A percentile compares a stretch with the other conserved stretches of the same genome.
Conservation (phyloP, 2,797 vertebrate species). For the Mormyrus hasselquistii region DNA sequence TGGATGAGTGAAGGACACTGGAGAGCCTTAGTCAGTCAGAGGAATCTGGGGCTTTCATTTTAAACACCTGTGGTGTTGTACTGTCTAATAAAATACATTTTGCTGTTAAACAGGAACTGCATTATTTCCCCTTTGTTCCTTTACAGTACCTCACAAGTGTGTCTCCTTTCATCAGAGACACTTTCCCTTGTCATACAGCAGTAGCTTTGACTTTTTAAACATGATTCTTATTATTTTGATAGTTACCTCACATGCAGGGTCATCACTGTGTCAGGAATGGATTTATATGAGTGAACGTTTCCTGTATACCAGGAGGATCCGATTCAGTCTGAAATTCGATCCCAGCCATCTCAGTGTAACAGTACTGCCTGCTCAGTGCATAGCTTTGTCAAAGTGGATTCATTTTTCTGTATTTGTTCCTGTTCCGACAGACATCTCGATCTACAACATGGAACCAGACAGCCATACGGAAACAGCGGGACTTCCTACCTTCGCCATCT, state of each 20-base stretch:
- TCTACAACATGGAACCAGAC: not conserved
- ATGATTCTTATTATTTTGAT: not conserved
- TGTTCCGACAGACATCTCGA: not conserved
- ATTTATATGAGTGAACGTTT: not conserved
- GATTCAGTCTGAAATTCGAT: not conserved
- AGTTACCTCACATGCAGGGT: not conserved
- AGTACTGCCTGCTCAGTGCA: not conserved
- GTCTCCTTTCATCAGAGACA: not conserved
- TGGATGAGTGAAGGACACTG: not conserved
- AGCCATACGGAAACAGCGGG: not conserved
- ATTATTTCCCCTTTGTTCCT: not conserved
- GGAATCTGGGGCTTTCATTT: not conserved
- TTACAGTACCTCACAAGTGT: not conserved
- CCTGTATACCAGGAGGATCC: not conserved
- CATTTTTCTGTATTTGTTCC: not conserved
- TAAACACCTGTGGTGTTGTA: not conserved
- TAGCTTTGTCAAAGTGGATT: not conserved
- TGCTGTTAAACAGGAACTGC: not conserved
- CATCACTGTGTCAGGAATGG: not conserved
- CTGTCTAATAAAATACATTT: not conserved
- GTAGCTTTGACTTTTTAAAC: not conserved
- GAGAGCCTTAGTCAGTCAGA: not conserved
- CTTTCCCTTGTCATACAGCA: not conserved
- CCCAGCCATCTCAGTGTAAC: not conserved
- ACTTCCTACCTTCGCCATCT: slow-evolving; percentile 71